These are phyloP conservation scores for Hydra vulgaris DNA, from an alignment of 30 jellyfish, hydroid and myxozoan species.

Conservation along the genomic window DNA sequence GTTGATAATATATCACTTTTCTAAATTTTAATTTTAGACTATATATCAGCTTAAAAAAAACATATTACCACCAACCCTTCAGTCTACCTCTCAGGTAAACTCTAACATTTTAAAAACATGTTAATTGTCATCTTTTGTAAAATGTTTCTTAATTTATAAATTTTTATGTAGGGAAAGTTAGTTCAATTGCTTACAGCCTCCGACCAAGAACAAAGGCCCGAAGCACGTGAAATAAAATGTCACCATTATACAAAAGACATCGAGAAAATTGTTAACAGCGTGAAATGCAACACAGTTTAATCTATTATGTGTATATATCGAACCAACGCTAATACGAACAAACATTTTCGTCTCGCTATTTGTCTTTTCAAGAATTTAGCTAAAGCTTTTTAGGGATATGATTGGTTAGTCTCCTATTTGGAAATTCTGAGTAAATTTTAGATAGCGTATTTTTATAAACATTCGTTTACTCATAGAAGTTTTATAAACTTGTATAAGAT, in stretches of 20 bases:
- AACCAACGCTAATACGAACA: neutral
- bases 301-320: neutral
- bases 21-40: conserved; percentile 2
- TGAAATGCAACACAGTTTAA: neutral
- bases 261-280: neutral
- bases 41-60: conserved; percentile 14
- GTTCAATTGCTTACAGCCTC: conserved; percentile 41
- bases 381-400: neutral
- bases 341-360: neutral
- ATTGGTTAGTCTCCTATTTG: neutral
- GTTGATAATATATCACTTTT: neutral
- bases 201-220: conserved; percentile 68
- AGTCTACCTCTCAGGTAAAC: conserved; percentile 24
- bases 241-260: neutral
- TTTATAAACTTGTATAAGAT: neutral
- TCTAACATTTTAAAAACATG: neutral
- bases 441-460: neutral
- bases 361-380: neutral
- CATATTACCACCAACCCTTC: neutral
- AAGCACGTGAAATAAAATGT: conserved; percentile 54
- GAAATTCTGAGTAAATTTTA: neutral
- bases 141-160: neutral
- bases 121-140: neutral
- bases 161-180: conserved; percentile 38
- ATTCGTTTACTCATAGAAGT: too few species aligned